These are phyloP conservation scores for Tonatia bakeri DNA, from an alignment of 2,113 vertebrate genomes.

Conservation along the genomic window DNA sequence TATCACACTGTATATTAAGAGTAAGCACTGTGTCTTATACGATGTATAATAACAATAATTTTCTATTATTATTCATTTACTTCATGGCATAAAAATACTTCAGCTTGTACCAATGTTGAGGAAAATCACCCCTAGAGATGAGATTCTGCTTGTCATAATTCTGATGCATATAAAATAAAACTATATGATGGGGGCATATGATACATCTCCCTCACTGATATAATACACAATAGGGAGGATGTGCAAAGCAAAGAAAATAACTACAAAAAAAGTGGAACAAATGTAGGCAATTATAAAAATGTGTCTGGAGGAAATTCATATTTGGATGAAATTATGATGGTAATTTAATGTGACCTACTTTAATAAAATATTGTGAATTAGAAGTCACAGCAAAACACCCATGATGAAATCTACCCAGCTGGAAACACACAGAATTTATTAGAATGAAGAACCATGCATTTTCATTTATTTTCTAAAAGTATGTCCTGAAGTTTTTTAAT, in stretches of 20 bases:
- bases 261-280: constrained; percentile 9
- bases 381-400: constrained; percentile 29
- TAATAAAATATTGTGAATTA: constrained; percentile 54
- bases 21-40: neutral
- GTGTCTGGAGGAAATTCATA: constrained; percentile 45
- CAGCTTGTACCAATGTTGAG: neutral
- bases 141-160: neutral
- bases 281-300: constrained; percentile 35
- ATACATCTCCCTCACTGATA: neutral
- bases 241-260: neutral
- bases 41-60: neutral
- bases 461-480: neutral
- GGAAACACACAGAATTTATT: neutral
- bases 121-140: neutral
- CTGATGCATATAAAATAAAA: neutral
- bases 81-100: neutral
- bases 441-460: neutral
- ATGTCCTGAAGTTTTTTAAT: constrained; percentile 13
- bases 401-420: constrained; percentile 35
- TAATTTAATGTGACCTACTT: constrained; percentile 61
- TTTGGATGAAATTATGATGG: constrained; percentile 37
- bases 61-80: neutral
- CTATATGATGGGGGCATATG: neutral
- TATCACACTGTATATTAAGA: neutral
- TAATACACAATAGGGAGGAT: neutral